These are phyloP conservation scores for Rhagoletis pomonella DNA, from an alignment of 1,140 invertebrate species.

Conservation along the genomic window DNA sequence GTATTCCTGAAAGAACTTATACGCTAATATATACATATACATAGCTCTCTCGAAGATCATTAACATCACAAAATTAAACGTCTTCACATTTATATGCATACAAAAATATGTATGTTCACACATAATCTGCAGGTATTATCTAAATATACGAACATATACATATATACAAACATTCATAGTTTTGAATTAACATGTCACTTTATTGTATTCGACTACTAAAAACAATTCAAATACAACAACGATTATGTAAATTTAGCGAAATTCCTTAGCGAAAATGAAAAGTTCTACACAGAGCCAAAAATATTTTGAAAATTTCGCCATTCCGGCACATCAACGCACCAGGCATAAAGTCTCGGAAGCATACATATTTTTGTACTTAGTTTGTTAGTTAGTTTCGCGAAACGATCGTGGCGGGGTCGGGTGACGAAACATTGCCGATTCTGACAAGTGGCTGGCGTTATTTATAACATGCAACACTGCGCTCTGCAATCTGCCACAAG, in stretches of 20 bases:
- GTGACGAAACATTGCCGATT: neutral
- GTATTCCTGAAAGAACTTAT: neutral
- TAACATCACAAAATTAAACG: slow-evolving; percentile 26
- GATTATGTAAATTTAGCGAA: slow-evolving; percentile 22
- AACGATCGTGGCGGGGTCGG: neutral
- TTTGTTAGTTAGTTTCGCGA: neutral
- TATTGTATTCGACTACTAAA: neutral
- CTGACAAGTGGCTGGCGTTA: slow-evolving; percentile 51
- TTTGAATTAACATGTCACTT: neutral
- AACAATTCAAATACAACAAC: neutral
- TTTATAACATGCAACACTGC: slow-evolving; percentile 40
- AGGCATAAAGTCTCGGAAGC: neutral
- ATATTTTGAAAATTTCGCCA: slow-evolving; percentile 31
- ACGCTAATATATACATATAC: neutral
- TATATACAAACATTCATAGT: neutral
- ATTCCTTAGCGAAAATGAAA: slow-evolving; percentile 29
- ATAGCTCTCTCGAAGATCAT: slow-evolving; percentile 21
- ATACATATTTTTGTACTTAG: too few species aligned
- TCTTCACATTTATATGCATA: neutral
- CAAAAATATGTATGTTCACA: neutral
- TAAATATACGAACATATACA: neutral
- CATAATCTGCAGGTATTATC: too few species aligned
- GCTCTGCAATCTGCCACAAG: neutral
- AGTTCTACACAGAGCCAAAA: neutral
- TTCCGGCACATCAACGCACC: slow-evolving; percentile 6